Evolutionary conservation across 1,140 invertebrate species (phyloP).

Genomic region (Pectinophora gossypiella): DNA sequence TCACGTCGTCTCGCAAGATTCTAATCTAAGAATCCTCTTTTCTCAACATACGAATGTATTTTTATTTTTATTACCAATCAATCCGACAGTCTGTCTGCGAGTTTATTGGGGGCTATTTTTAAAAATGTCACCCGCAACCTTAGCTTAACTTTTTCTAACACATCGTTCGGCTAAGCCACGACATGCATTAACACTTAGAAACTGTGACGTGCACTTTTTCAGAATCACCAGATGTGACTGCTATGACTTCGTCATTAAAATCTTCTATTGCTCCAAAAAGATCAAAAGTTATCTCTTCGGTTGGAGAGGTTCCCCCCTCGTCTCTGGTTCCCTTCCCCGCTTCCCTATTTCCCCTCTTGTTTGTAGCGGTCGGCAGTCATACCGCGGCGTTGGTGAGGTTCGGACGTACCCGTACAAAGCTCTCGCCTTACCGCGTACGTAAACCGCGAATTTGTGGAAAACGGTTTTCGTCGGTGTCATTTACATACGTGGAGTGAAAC

Average conservation of each 20-base stretch:
- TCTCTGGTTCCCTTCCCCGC: constrained; percentile 33
- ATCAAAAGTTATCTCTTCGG: constrained; percentile 71
- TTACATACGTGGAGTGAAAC: constrained; percentile 61
- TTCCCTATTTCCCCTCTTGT: constrained; percentile 49
- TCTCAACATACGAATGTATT: neutral
- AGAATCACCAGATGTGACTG: constrained; percentile 59
- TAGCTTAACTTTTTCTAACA: constrained; percentile 58
- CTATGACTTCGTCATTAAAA: constrained; percentile 71
- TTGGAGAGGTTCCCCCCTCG: constrained; percentile 43
- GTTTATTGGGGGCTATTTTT: constrained; percentile 50
- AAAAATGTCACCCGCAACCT: constrained; percentile 67
- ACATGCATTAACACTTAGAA: constrained; percentile 72
- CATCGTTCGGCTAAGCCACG: constrained; percentile 62
- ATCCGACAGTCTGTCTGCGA: constrained; percentile 29
- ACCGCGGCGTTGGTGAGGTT: constrained; percentile 34
- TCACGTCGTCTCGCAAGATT: constrained; percentile 28
- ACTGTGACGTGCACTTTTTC: constrained; percentile 58
- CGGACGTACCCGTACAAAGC: constrained; percentile 26
- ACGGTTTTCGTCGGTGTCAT: constrained; percentile 56
- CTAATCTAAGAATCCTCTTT: constrained; percentile 27
- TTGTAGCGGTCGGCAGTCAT: constrained; percentile 46
- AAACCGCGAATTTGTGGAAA: constrained; percentile 48
- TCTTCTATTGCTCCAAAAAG: constrained; percentile 68
- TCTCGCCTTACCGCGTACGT: constrained; percentile 19
- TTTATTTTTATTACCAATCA: constrained; percentile 22